These are phyloP conservation scores for Nomada ruficornis DNA, from an alignment of 2,888 invertebrate genomes.

Conservation along the genomic window DNA sequence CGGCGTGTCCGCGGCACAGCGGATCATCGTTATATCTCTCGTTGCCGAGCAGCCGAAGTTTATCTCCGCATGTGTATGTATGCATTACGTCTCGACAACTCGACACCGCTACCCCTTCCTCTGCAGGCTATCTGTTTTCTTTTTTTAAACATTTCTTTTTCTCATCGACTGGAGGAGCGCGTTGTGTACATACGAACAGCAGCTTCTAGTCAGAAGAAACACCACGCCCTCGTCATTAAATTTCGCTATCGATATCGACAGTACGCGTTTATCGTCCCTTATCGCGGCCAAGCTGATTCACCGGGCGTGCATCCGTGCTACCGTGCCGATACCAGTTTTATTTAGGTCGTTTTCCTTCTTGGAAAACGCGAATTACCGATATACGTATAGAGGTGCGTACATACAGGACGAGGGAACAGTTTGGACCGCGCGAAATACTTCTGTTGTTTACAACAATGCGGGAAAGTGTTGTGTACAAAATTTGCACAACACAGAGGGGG, in stretches of 20 bases:
- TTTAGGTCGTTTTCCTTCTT: conserved; percentile 45
- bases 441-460: too few species aligned
- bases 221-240: conserved; percentile 70
- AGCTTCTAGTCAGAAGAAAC: conserved; percentile 45
- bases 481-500: too few species aligned
- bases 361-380: conserved; percentile 33
- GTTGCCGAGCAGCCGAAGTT: conserved; percentile 8
- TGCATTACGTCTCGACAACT: conserved; percentile 1
- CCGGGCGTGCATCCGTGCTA: conserved; percentile 66
- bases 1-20: conserved; percentile 27
- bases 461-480: too few species aligned
- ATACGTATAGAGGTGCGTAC: too few species aligned
- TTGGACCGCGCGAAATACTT: too few species aligned
- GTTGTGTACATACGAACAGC: conserved; percentile 45
- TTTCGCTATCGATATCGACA: conserved; percentile 60
- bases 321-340: conserved; percentile 64
- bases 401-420: too few species aligned
- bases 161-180: background rate
- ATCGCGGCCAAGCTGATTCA: conserved; percentile 66
- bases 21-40: conserved; percentile 11
- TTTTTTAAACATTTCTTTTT: conserved; percentile 1
- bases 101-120: background rate
- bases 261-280: conserved; percentile 63
- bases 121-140: background rate
- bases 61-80: conserved; percentile 8